Percentiles rank a stretch among this genome's conserved stretches.
These are phyloP conservation scores for Cryptus viduatorius DNA, from an alignment of 2,888 invertebrate species.

Conservation along the genomic window DNA sequence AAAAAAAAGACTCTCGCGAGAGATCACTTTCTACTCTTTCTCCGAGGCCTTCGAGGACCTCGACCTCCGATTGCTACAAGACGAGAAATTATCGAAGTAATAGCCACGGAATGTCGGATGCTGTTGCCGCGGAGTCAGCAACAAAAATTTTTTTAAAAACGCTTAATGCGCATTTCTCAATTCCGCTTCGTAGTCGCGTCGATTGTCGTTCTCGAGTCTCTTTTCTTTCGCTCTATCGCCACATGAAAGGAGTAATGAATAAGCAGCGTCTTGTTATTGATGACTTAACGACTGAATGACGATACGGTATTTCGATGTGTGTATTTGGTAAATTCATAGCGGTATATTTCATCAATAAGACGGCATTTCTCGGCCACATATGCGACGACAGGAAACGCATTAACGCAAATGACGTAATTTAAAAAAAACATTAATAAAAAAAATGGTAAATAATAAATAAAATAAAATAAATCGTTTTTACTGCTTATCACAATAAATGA, in stretches of 20 bases:
- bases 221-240: background rate
- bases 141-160: too few relatives aligned
- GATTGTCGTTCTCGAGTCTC: background rate
- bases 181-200: conserved; percentile 3
- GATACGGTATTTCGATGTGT: background rate
- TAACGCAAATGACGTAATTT: too few relatives aligned
- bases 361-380: background rate
- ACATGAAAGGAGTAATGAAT: background rate
- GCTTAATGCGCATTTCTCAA: conserved; percentile 23
- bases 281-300: conserved; percentile 26
- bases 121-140: conserved; percentile 5
- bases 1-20: background rate
- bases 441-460: too few relatives aligned
- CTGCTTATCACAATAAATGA: too few relatives aligned
- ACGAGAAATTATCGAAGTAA: conserved; percentile 1
- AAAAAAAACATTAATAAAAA: too few relatives aligned
- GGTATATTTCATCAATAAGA: background rate
- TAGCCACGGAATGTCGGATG: background rate
- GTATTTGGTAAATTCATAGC: background rate
- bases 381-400: background rate
- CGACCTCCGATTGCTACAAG: background rate
- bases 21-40: conserved; percentile 35
- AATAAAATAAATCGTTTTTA: too few relatives aligned
- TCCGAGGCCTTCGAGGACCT: background rate
- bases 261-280: background rate